phyloP scores from a whole-genome alignment of 2,113 vertebrate genomes.

The Alexandromys fortis region DNA sequence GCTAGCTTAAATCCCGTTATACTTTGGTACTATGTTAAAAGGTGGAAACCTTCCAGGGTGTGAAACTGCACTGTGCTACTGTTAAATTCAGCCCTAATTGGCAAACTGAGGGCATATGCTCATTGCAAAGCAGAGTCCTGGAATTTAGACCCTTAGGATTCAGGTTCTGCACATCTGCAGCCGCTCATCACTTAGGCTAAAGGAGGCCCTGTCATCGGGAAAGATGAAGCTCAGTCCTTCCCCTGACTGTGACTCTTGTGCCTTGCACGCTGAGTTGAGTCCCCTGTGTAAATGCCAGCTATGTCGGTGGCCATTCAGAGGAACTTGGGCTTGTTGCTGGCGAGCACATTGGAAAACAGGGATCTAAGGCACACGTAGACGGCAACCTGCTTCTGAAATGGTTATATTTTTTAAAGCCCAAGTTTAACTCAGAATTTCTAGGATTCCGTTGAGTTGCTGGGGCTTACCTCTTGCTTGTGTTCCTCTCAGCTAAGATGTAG shows the following conservation, averaged over 20 bases:
- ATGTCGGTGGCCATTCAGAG: background rate
- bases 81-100: background rate
- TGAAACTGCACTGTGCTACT: background rate
- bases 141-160: background rate
- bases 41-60: background rate
- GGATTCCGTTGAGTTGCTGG: background rate
- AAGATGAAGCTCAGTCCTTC: background rate
- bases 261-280: background rate
- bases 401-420: background rate
- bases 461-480: background rate
- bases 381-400: background rate
- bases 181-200: background rate
- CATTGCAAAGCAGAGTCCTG: background rate
- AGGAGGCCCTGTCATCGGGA: background rate
- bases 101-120: background rate
- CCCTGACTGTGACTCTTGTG: background rate
- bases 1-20: background rate
- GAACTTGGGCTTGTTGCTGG: background rate
- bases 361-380: background rate
- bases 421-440: background rate
- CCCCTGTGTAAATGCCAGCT: background rate
- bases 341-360: background rate
- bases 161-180: background rate
- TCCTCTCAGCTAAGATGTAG: background rate
- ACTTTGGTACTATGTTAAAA: slow-evolving; percentile 20